Base-by-base conservation (phyloP, 2,113 vertebrate species). In the Parus major region DNA sequence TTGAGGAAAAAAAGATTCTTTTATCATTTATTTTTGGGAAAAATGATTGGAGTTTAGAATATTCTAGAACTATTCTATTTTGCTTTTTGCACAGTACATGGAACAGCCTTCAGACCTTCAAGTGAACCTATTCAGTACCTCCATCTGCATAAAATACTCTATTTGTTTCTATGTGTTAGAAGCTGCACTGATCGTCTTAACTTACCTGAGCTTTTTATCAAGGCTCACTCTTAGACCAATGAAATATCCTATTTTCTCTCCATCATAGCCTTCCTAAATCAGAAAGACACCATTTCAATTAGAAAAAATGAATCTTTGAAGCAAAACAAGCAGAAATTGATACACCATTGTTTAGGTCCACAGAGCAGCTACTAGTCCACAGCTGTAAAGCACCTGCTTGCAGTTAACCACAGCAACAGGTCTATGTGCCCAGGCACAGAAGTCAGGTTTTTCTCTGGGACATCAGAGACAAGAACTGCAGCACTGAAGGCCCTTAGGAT, bases 161-260 rank as follows among this genome's bases (percentile, higher is more conserved):
- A 18, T 91, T 68, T 71, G 6, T 63, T 81, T 81, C 49, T 75
- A 50, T 14, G 7, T 25, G 3, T 82, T 66, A 66, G 56, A 39
- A 64, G 24, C 10, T 73, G 21, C 19, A 44, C 39, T 4, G 3
- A 18, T 64, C 27, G 53, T 77, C 31, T 73, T 36, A 57, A 79
- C 96, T 94, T 93, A 96, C 96, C 93, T 90, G 61, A 96, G 94
- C 42, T 46, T 92, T 70, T 93, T 95, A 91, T 96, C 95, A 53
- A 95, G 90, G 61, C 93, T 96, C 46, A 92, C 46, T 92, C 83
- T 94, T 53, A 96, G 86, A 65, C 96, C 95, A 65, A 96, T 96
- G 66, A 94, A 95, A 29, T 91, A 96, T 60, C 44, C 72, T n/a
- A 0, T 2, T 56, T 11, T 4, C 21, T 2, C 0, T 9, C 14